These are phyloP conservation scores for Rhinatrema bivittatum DNA, from an alignment of 2,797 vertebrate species.

Conservation along the genomic window DNA sequence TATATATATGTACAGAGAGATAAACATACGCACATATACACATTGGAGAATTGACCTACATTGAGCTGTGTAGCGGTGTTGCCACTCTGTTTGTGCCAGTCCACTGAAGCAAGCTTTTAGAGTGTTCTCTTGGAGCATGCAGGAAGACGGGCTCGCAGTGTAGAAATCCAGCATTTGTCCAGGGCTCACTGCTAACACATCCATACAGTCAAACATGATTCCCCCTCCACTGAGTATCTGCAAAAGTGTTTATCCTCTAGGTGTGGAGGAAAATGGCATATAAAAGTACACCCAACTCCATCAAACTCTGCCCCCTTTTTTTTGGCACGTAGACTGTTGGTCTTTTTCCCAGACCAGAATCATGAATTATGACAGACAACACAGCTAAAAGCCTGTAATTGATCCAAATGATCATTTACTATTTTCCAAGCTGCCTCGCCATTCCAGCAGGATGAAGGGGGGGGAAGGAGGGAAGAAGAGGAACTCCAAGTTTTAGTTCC, in stretches of 20 bases:
- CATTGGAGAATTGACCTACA: conserved; percentile 70
- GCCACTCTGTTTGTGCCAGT: conserved; percentile 84
- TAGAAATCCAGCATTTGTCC: conserved; percentile 83
- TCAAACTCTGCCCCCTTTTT: conserved; percentile 81
- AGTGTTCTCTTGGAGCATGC: conserved; percentile 88
- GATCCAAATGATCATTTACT: conserved; percentile 73
- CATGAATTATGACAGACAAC: conserved; percentile 83
- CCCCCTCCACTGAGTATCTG: conserved; percentile 59
- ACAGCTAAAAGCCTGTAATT: conserved; percentile 68
- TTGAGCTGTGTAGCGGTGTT: conserved; percentile 82
- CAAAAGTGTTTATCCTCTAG: conserved; percentile 64
- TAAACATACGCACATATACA: neutral
- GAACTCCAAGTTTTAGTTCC: conserved; percentile 51
- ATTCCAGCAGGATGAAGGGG: conserved; percentile 54
- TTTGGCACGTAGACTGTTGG: conserved; percentile 76
- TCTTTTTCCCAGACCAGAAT: conserved; percentile 81
- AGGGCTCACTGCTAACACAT: conserved; percentile 79
- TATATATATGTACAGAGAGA: neutral
- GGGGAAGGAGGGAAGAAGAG: conserved; percentile 53
- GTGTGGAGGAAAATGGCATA: conserved; percentile 67
- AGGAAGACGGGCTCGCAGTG: conserved; percentile 84
- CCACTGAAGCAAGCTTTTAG: conserved; percentile 82
- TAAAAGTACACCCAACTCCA: conserved; percentile 87
- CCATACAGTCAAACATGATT: conserved; percentile 93
- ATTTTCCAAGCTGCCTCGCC: conserved; percentile 65